phyloP scores from a whole-genome alignment of 2,888 invertebrate species.

The Phaonia tiefii region DNA sequence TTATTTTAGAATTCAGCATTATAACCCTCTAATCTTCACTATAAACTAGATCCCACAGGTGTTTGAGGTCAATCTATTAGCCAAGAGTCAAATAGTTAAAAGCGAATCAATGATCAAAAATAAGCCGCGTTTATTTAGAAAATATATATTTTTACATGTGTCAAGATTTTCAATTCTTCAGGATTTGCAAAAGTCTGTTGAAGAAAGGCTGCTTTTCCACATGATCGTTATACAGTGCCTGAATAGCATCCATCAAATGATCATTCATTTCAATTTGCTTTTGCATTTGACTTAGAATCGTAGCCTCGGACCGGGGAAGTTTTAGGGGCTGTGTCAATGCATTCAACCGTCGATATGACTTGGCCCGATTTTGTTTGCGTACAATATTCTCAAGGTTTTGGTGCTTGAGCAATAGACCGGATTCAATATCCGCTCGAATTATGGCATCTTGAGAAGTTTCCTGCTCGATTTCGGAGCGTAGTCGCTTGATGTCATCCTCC shows the following conservation, averaged over 20 bases:
- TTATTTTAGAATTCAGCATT: no score
- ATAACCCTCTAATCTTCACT: no score
- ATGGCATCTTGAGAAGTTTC: constrained; percentile 72
- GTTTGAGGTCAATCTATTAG: no score
- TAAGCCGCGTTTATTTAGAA: no score
- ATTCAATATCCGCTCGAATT: constrained; percentile 79
- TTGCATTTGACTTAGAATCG: constrained; percentile 82
- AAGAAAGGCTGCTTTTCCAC: constrained; percentile 82
- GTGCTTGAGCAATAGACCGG: constrained; percentile 77
- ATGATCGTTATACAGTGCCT: constrained; percentile 83
- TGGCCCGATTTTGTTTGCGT: constrained; percentile 86
- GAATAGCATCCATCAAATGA: constrained; percentile 83
- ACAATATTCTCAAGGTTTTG: constrained; percentile 83
- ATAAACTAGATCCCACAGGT: no score
- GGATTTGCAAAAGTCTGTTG: constrained; percentile 75
- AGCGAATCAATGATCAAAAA: no score
- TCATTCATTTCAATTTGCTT: constrained; percentile 83
- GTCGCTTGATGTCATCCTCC: constrained; percentile 70
- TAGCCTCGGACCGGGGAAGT: constrained; percentile 79
- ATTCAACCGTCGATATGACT: constrained; percentile 82
- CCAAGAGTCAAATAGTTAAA: no score
- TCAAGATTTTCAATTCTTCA: constrained; percentile 58
- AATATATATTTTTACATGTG: no score
- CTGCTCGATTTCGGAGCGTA: constrained; percentile 73
- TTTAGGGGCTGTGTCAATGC: constrained; percentile 76